Evolutionary conservation across 30 jellyfish, hydroid and myxozoan genomes (phyloP).

Genomic region (Aurelia aurita): DNA sequence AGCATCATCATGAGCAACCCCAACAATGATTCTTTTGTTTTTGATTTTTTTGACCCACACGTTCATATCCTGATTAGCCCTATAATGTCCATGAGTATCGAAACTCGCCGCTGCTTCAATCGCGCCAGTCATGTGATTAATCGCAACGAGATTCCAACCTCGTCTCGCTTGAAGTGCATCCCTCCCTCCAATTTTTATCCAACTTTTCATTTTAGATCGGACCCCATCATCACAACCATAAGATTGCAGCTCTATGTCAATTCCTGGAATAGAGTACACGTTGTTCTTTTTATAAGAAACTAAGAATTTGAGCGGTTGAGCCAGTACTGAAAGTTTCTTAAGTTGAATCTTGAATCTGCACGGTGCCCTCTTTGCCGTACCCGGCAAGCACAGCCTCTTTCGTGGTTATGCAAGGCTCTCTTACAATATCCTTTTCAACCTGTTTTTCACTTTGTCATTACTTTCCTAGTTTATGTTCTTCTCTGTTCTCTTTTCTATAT

Average conservation of each 20-base stretch:
- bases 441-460: too few relatives aligned
- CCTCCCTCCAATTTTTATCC: constrained; percentile 44
- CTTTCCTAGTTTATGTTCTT: too few relatives aligned
- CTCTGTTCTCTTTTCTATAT: too few relatives aligned
- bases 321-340: too few relatives aligned
- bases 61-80: constrained; percentile 13
- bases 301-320: too few relatives aligned
- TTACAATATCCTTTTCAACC: too few relatives aligned
- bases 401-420: too few relatives aligned
- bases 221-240: constrained; percentile 33
- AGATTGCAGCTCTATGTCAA: constrained; percentile 51
- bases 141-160: constrained; percentile 59
- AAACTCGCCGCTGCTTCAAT: constrained; percentile 32
- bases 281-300: too few relatives aligned
- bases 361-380: too few relatives aligned
- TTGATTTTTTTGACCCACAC: background rate
- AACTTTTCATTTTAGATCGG: constrained; percentile 8
- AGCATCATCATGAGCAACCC: constrained; percentile 36
- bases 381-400: too few relatives aligned
- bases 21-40: constrained; percentile 31
- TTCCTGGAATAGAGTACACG: constrained; percentile 3
- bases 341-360: too few relatives aligned
- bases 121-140: constrained; percentile 37
- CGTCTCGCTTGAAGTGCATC: background rate
- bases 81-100: background rate